phyloP scores from a whole-genome alignment of 1,140 invertebrate species.

The Euglossa dilemma region DNA sequence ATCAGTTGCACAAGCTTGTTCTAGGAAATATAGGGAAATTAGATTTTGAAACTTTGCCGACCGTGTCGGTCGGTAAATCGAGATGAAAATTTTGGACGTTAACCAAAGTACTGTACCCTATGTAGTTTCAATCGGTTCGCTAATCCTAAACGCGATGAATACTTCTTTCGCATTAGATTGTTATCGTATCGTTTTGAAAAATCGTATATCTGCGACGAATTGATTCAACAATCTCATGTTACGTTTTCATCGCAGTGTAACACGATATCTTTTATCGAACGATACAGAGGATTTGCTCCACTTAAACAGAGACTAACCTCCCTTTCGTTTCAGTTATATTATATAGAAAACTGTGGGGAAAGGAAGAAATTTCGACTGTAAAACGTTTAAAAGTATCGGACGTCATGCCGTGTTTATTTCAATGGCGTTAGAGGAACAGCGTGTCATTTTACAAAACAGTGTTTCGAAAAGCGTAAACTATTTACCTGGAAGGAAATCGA shows the following conservation, averaged over 20 bases:
- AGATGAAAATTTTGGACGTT: background rate
- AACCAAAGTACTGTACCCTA: background rate
- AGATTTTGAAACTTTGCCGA: background rate
- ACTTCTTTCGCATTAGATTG: background rate
- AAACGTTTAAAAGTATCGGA: no score
- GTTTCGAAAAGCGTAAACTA: background rate
- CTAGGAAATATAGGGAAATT: slow-evolving; percentile 32
- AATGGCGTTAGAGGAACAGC: background rate
- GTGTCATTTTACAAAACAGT: background rate
- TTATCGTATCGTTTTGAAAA: background rate
- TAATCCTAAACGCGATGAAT: background rate
- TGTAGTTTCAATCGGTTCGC: background rate
- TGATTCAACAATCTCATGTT: background rate
- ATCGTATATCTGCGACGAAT: background rate
- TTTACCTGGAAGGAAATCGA: background rate
- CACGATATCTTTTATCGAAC: background rate
- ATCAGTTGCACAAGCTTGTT: background rate
- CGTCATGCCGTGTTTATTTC: background rate
- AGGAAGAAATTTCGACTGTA: background rate
- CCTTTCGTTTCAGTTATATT: background rate
- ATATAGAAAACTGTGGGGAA: background rate
- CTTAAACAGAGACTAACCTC: slow-evolving; percentile 15
- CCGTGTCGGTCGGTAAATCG: background rate
- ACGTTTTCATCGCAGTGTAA: background rate
- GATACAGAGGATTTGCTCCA: no score